Conservation (phyloP, 1,140 invertebrate species). For the Zophobas morio region DNA sequence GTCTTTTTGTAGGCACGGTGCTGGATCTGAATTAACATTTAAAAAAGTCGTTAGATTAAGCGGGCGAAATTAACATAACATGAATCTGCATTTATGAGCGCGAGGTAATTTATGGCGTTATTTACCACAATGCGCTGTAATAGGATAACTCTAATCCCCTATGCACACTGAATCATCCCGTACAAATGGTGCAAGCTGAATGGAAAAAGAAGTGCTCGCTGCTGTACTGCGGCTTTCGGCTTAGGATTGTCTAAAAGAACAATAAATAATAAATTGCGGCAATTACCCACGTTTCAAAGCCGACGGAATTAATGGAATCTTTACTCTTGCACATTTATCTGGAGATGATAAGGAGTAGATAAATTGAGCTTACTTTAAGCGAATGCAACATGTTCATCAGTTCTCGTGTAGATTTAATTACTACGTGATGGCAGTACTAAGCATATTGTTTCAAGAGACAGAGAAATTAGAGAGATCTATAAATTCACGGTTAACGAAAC, state of each 20-base stretch:
- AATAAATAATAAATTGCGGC: conserved; percentile 13
- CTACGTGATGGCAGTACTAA: background rate
- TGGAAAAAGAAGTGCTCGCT: background rate
- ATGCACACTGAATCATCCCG: background rate
- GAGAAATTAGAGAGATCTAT: background rate
- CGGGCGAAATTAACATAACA: conserved; percentile 11
- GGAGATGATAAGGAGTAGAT: background rate
- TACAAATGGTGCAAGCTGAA: background rate
- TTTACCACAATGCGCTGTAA: background rate
- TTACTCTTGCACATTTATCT: background rate
- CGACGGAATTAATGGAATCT: background rate
- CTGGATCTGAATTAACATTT: background rate
- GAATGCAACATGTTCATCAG: background rate
- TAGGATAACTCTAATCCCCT: conserved; percentile 17
- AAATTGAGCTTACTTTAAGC: background rate
- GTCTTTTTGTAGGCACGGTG: no score
- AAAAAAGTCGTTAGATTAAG: background rate
- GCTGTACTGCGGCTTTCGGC: background rate
- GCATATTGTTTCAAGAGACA: background rate
- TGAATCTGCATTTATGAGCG: background rate
- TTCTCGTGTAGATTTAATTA: conserved; percentile 1
- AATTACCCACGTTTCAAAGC: conserved; percentile 1
- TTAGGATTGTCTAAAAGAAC: conserved; percentile 18
- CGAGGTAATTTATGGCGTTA: background rate
- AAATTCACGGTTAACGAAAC: background rate